Percentiles rank a stretch among this genome's conserved stretches.
Conservation (phyloP, 2,888 invertebrate genomes). For the Sarcophaga caerulescens region DNA sequence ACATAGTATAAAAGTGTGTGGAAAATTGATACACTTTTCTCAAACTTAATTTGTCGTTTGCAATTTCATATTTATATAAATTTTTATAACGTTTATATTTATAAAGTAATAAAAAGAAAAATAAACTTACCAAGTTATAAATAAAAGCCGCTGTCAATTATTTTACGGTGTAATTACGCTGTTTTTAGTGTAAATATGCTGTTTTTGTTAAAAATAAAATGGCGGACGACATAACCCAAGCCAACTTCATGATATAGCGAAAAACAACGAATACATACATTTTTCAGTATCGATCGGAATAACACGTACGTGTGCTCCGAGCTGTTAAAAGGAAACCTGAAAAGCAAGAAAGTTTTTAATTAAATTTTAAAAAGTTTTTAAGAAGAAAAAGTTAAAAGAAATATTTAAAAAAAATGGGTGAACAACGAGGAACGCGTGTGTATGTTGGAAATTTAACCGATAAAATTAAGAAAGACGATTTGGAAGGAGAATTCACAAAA, state of each 20-base stretch:
- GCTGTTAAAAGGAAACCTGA: constrained; percentile 36
- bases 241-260: constrained; percentile 61
- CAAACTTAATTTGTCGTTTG: no score
- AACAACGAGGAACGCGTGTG: constrained; percentile 87
- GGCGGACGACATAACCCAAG: constrained; percentile 51
- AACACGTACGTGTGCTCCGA: constrained; percentile 46
- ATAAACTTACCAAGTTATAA: neutral
- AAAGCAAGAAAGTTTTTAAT: constrained; percentile 40
- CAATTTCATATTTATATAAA: no score
- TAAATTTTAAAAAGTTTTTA: constrained; percentile 30
- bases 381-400: constrained; percentile 31
- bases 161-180: neutral
- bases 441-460: constrained; percentile 95
- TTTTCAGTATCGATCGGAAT: constrained; percentile 62
- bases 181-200: neutral
- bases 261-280: constrained; percentile 61
- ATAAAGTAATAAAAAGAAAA: neutral
- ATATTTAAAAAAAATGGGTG: constrained; percentile 75
- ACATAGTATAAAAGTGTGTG: no score
- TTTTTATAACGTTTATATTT: neutral
- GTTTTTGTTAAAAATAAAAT: constrained; percentile 51
- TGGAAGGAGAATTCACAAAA: constrained; percentile 94
- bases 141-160: neutral
- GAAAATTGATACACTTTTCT: no score
- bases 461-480: constrained; percentile 94